phyloP scores from a whole-genome alignment of 2,113 vertebrate genomes.

The Nesogale talazaci region DNA sequence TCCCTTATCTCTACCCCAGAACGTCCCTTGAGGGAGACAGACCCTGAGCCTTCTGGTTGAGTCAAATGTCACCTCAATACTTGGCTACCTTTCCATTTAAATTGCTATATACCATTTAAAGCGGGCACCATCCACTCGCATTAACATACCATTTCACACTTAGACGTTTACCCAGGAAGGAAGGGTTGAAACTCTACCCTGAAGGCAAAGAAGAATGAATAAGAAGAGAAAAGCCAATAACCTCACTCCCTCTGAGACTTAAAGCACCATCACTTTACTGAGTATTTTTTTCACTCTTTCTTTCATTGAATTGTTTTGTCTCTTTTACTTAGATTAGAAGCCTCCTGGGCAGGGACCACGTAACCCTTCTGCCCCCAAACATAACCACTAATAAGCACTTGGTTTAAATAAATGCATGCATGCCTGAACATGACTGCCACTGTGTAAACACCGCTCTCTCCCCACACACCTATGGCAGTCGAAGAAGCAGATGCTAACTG shows the following conservation, averaged over 20 bases:
- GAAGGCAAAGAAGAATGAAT: slow-evolving; percentile 63
- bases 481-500: rapidly evolving
- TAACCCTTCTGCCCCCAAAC: neutral
- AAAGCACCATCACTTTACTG: neutral
- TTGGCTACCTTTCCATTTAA: neutral
- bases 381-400: neutral
- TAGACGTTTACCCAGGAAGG: neutral
- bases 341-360: slow-evolving; percentile 37
- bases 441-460: neutral
- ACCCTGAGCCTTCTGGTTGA: neutral
- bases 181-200: slow-evolving; percentile 40
- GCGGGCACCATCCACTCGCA: neutral
- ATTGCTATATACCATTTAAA: neutral
- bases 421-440: rapidly evolving
- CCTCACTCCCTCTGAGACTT: slow-evolving; percentile 7
- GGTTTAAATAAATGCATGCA: neutral
- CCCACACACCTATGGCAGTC: neutral
- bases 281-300: neutral
- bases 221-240: slow-evolving; percentile 49
- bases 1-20: neutral
- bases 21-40: neutral
- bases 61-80: neutral
- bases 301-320: slow-evolving; percentile 57
- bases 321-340: slow-evolving; percentile 71
- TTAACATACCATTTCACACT: neutral